A percentile compares a stretch with the other conserved stretches of the same genome.
These are phyloP conservation scores for Leptodactylus fallax DNA, from an alignment of 2,797 vertebrate genomes.

Conservation along the genomic window DNA sequence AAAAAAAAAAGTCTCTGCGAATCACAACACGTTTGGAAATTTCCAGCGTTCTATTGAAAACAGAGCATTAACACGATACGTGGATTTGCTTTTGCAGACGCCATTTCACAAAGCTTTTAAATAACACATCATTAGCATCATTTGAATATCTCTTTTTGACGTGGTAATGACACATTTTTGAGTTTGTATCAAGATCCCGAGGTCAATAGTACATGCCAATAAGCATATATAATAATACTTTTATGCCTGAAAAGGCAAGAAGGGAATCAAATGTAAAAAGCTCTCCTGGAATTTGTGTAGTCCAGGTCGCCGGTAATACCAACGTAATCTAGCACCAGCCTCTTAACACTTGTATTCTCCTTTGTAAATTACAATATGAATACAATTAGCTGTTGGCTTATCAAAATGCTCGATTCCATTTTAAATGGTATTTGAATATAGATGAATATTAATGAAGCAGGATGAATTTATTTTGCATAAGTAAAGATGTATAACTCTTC, in stretches of 20 bases:
- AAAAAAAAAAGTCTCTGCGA: conserved; percentile 27
- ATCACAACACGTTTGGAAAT: conserved; percentile 12
- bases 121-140: conserved; percentile 36
- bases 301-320: conserved; percentile 51
- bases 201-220: conserved; percentile 64
- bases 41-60: background rate
- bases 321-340: conserved; percentile 66
- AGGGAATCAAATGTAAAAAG: background rate
- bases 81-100: conserved; percentile 1
- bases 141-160: conserved; percentile 36
- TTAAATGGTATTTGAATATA: conserved; percentile 84
- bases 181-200: conserved; percentile 23
- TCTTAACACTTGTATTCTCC: conserved; percentile 67
- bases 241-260: conserved; percentile 23
- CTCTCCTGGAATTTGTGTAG: conserved; percentile 11
- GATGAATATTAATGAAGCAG: conserved; percentile 87
- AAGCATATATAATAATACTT: conserved; percentile 35
- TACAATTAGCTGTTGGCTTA: conserved; percentile 79
- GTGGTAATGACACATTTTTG: conserved; percentile 35
- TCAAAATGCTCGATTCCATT: conserved; percentile 85
- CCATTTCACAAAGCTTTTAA: conserved; percentile 23
- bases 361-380: conserved; percentile 81
- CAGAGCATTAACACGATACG: background rate
- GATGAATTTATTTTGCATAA: conserved; percentile 87
- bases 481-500: conserved; percentile 81